Percentiles rank a stretch among this genome's conserved stretches.
Evolutionary conservation across 2,797 vertebrate genomes (phyloP).

Genomic region (Threskiornis aethiopicus): DNA sequence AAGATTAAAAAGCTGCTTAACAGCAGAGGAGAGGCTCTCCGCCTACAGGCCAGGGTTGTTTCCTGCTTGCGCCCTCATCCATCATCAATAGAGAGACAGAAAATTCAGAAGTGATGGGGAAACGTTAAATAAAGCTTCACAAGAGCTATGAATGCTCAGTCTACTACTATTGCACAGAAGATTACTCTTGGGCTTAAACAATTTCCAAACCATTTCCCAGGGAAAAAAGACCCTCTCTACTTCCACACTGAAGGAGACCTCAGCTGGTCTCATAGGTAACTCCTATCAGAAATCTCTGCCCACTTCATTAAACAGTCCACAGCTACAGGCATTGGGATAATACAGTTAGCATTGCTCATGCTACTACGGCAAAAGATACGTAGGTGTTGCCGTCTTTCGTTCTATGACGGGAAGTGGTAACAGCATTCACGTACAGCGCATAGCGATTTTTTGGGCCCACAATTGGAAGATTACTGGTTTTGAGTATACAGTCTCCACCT

Average conservation of each 20-base stretch:
- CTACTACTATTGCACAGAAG: background rate
- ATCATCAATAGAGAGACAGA: background rate
- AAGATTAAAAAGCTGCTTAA: background rate
- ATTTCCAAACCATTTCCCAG: background rate
- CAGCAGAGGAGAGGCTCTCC: background rate
- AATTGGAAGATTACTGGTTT: background rate
- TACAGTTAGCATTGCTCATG: background rate
- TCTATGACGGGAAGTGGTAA: background rate
- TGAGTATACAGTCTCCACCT: background rate
- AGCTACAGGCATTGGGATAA: background rate
- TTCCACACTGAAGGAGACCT: background rate
- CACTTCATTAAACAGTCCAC: background rate
- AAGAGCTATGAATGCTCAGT: background rate
- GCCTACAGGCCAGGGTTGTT: background rate
- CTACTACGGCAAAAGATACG: accelerated
- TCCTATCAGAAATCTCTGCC: background rate
- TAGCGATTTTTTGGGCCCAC: accelerated
- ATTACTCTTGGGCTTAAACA: background rate
- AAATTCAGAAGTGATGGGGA: background rate
- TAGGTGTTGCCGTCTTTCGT: background rate
- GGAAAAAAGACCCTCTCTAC: background rate
- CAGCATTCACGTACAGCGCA: accelerated
- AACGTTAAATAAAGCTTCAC: background rate
- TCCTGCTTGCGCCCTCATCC: background rate
- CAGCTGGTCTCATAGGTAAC: background rate